Base-by-base conservation (phyloP, 2,888 invertebrate genomes). In the Dione juno region DNA sequence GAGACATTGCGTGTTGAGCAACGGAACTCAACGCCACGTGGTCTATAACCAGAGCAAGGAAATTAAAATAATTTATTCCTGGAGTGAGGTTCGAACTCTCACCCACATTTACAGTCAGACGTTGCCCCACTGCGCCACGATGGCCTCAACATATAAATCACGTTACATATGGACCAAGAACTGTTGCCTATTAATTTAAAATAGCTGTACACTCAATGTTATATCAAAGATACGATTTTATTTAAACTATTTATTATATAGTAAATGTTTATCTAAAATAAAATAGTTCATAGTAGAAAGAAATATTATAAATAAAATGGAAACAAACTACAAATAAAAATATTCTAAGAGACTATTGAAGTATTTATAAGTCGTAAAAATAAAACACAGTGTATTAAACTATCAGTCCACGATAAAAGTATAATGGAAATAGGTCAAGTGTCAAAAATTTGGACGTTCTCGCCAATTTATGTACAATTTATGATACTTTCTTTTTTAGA, bases 361-460 rank as follows among this genome's bases (percentile, higher is more conserved):
- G 45, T 9, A 57, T 48, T 53, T 61, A 68, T 52, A 9, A 19
- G 48, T 58, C 35, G 41, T 58, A 69, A 69, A 57, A 69, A 19
- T 28, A 14, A 10, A 45, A 64, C 37, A 63, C n/a, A 41, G 28
- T 16, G 19, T 48, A 45, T 68, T 53, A 61, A 61, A 61, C 43
- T 61, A 61, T 61, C 53, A 70, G 50, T 61, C 37, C 37, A 66
- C 54, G 10, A 50, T 63, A 21, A 57, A 50, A 67, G 61, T 54
- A 50, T 21, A 58, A 71, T 41, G 43, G 59, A 48, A 71, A 50
- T 54, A 63, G 57, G 63, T 57, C 54, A 37, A 67, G 63, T 54
- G 57, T 57, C 16, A n/a, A 67, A 45, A 54, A 67, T 67, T 57
- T 54, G 57, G 16, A 48, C 19, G 57, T 28, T 45, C 14, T 45